These are phyloP conservation scores for Dromococcyx pavoninus DNA, from an alignment of 2,797 vertebrate genomes.

Conservation along the genomic window DNA sequence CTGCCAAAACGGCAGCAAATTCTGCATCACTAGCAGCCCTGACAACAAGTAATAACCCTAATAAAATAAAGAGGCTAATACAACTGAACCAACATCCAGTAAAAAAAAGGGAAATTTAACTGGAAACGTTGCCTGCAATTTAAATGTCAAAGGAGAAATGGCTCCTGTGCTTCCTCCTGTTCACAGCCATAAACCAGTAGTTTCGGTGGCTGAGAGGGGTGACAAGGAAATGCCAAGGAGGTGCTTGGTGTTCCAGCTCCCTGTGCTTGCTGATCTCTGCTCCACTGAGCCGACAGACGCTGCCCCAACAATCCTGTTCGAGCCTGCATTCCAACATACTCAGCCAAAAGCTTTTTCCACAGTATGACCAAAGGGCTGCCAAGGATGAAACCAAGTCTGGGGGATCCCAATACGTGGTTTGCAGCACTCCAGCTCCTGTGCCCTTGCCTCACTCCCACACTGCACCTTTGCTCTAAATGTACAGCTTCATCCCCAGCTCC, in stretches of 20 bases:
- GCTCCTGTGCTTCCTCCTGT: neutral
- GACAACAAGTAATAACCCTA: neutral
- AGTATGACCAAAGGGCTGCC: neutral
- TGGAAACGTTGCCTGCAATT: conserved; percentile 13
- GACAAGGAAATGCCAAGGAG: neutral
- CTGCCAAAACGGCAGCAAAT: neutral
- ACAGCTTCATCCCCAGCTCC: neutral
- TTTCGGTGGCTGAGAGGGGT: neutral
- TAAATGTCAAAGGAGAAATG: conserved; percentile 15
- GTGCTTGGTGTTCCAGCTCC: neutral
- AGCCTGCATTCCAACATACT: neutral
- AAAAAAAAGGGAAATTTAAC: neutral
- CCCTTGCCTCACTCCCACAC: neutral
- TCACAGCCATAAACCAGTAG: neutral
- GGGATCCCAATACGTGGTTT: neutral
- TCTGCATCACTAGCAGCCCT: neutral
- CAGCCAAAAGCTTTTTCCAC: neutral
- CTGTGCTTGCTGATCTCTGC: neutral
- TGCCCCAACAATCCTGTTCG: neutral
- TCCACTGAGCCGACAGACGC: fast-evolving
- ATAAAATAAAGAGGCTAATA: conserved; percentile 19
- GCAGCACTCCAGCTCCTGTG: neutral
- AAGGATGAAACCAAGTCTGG: neutral
- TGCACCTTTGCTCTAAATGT: fast-evolving
- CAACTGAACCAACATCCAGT: neutral